Percentiles rank a stretch among this genome's conserved stretches.
phyloP scores from a whole-genome alignment of 2,113 vertebrate species.

The Artemisiospiza belli region DNA sequence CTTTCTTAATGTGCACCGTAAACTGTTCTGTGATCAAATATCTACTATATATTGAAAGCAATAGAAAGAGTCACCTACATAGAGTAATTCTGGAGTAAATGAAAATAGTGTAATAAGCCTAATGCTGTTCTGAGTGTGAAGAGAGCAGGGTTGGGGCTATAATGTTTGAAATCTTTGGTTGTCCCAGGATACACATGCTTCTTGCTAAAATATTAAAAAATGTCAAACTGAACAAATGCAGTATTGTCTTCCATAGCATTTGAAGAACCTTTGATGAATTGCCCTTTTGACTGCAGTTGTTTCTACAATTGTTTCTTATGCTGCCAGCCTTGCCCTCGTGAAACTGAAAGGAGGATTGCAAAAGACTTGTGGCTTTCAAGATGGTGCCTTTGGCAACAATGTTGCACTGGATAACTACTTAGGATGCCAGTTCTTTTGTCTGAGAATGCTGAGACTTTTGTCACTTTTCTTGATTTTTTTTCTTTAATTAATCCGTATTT shows the following conservation, averaged over 20 bases:
- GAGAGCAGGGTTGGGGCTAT: background rate
- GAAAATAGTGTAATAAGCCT: rapidly evolving
- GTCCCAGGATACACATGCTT: background rate
- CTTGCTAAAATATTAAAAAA: background rate
- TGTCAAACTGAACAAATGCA: background rate
- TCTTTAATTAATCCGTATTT: background rate
- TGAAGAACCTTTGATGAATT: background rate
- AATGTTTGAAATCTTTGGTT: background rate
- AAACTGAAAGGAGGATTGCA: background rate
- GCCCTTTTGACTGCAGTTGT: background rate
- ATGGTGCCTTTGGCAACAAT: background rate
- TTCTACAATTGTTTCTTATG: background rate
- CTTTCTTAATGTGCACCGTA: background rate
- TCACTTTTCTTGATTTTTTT: background rate
- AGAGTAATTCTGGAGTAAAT: background rate
- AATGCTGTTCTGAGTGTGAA: background rate
- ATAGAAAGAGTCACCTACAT: background rate
- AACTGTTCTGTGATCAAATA: background rate
- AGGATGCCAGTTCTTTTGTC: background rate
- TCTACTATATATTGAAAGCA: background rate
- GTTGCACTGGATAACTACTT: background rate
- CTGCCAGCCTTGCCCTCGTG: background rate
- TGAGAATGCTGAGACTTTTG: background rate
- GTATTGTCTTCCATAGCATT: background rate
- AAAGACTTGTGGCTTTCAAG: background rate